Evolutionary conservation across 2,888 invertebrate species (phyloP).

Genomic region (Copidosoma aretas): DNA sequence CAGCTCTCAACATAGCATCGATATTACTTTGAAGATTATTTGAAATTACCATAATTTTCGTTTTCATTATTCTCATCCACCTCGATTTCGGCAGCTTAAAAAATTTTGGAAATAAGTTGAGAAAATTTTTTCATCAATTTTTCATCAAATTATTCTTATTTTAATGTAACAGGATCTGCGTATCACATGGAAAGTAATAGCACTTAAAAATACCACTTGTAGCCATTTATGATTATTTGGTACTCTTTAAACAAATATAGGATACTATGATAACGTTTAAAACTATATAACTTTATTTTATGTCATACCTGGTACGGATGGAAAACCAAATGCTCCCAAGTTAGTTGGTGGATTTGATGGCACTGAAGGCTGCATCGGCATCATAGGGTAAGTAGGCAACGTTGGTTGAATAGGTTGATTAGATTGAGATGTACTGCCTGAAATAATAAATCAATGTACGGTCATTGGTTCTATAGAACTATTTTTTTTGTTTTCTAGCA

Average conservation of each 20-base stretch:
- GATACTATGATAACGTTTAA: too few species aligned
- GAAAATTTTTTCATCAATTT: too few species aligned
- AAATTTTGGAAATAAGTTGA: not conserved
- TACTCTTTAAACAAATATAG: too few species aligned
- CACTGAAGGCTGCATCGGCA: conserved; percentile 22
- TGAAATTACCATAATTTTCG: conserved; percentile 30
- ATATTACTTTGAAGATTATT: too few species aligned
- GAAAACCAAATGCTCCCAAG: conserved; percentile 49
- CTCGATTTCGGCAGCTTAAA: conserved; percentile 13
- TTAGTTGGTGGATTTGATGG: conserved; percentile 24
- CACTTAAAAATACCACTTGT: too few species aligned
- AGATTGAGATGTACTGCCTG: not conserved
- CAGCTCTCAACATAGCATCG: too few species aligned
- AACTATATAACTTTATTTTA: not conserved
- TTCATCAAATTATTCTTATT: too few species aligned
- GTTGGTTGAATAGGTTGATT: conserved; percentile 1
- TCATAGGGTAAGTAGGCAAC: conserved; percentile 9
- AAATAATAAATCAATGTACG: not conserved
- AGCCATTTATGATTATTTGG: too few species aligned
- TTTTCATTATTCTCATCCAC: conserved; percentile 2
- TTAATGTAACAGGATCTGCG: too few species aligned
- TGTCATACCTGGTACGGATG: conserved; percentile 47
- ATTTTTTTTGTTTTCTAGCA: not conserved
- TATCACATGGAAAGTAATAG: too few species aligned
- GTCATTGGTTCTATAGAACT: not conserved